These are phyloP conservation scores for Ips nitidus DNA, from an alignment of 1,140 invertebrate genomes.

Conservation along the genomic window DNA sequence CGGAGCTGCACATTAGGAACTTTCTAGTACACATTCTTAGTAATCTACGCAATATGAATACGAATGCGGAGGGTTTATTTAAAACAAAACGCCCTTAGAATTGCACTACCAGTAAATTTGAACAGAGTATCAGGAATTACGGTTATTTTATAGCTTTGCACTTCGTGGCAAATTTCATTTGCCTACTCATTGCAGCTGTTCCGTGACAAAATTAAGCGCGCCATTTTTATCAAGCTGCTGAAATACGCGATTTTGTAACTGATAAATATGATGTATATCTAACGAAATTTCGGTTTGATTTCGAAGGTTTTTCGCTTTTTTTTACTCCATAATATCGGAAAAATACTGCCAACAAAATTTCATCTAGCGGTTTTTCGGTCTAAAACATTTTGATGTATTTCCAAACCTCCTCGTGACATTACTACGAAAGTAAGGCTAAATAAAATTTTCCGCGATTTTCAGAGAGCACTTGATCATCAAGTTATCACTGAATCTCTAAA, in stretches of 20 bases:
- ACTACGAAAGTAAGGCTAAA: conserved; percentile 5
- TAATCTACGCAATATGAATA: conserved; percentile 54
- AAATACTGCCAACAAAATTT: too few species aligned
- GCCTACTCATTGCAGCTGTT: conserved; percentile 41
- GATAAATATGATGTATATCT: conserved; percentile 36
- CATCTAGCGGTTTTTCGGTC: too few species aligned
- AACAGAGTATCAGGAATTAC: conserved; percentile 50
- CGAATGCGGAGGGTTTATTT: conserved; percentile 49
- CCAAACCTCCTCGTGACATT: too few species aligned
- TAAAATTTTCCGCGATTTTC: conserved; percentile 14
- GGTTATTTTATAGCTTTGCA: conserved; percentile 50
- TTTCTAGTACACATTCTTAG: conserved; percentile 52
- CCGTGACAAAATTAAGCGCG: conserved; percentile 31
- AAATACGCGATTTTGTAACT: conserved; percentile 29
- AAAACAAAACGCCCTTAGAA: conserved; percentile 47
- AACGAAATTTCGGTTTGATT: conserved; percentile 25
- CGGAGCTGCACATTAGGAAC: conserved; percentile 48
- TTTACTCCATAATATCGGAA: not conserved
- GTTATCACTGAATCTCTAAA: conserved; percentile 19
- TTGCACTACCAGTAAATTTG: conserved; percentile 48
- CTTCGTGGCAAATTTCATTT: conserved; percentile 46
- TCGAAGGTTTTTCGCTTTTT: conserved; percentile 5
- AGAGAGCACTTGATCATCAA: conserved; percentile 11
- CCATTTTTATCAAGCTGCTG: conserved; percentile 34
- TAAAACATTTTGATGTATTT: too few species aligned